Conservation (phyloP, 2,888 invertebrate genomes). For the Chirona hameri region DNA sequence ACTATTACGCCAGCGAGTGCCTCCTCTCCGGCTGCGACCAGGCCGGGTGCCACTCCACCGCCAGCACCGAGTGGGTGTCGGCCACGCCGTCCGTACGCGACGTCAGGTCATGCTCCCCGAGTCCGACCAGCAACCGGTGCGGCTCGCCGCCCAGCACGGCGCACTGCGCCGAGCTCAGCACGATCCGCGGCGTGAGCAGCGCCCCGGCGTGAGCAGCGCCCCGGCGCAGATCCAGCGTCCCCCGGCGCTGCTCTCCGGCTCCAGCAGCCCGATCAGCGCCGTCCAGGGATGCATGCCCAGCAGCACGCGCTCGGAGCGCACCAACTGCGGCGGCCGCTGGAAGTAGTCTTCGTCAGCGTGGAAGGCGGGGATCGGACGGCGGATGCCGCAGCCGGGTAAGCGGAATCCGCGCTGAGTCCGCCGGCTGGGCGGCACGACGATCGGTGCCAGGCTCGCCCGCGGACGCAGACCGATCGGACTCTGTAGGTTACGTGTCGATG, state of each 20-base stretch:
- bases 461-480: not conserved
- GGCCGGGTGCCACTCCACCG: not conserved
- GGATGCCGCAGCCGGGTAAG: not conserved
- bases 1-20: not conserved
- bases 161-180: not conserved
- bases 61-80: not conserved
- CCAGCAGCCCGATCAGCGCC: not conserved
- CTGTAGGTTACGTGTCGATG: no score
- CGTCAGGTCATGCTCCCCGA: constrained; percentile 5
- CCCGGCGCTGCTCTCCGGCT: not conserved
- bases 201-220: constrained; percentile 10
- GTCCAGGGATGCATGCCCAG: not conserved
- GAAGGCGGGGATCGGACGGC: not conserved
- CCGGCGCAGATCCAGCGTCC: not conserved
- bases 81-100: not conserved
- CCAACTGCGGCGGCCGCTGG: not conserved
- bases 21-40: not conserved
- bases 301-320: not conserved
- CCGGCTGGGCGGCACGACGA: not conserved
- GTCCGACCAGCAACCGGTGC: not conserved
- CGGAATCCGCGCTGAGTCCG: not conserved
- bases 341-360: not conserved
- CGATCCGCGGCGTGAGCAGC: constrained; percentile 2
- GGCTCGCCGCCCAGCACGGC: not conserved
- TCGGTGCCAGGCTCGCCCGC: not conserved